Base-by-base conservation (phyloP, 92 coral and sea anemone species). In the Nematostella vectensis region DNA sequence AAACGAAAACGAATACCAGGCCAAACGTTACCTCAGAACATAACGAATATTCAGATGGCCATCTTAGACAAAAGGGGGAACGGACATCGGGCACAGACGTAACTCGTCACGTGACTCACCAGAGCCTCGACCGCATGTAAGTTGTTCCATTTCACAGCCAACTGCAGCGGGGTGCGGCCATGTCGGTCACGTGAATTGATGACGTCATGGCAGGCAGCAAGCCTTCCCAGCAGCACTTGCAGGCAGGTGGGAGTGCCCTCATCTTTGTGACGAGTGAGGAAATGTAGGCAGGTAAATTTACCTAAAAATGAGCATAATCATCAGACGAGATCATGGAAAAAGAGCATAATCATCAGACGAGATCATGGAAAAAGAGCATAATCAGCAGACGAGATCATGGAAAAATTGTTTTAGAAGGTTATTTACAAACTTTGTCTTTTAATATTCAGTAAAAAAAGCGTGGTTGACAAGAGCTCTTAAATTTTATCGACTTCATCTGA, bases 151-250 rank as follows among this genome's bases (percentile, higher is more conserved):
- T 61, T 37, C 12, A 85, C 80, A 21, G 95, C 95, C 37, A 76
- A 59, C 36, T 80, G 95, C n/a, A 85, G 80, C 9, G 95, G 88
- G 15, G 88, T 66, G 19, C 95, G 84, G 11, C 88, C 88, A 27
- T 81, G 71, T 17, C 65, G 69, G 50, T 85, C 88, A 59, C 72
- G 61, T 50, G 78, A 57, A 47, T 80, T 80, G 54, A 80, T 27
- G 50, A 75, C 25, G 25, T 53, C 75, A 42, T 61, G 49, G 43
- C 25, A 59, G 10, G 39, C 57, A 57, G 65, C 54, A 10, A 77
- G 68, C 47, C 47, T 44, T 30, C 33, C 50, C 12, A 77, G 49
- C 6, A 77, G 47, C 23, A 44, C 17, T 18, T 64, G 40, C 37
- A 63, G 50, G 27, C 51, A 45, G 51, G 21, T 4, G 9, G 18